These are phyloP conservation scores for Lucinisca nassula DNA, from an alignment of 2,888 invertebrate genomes.

Conservation along the genomic window DNA sequence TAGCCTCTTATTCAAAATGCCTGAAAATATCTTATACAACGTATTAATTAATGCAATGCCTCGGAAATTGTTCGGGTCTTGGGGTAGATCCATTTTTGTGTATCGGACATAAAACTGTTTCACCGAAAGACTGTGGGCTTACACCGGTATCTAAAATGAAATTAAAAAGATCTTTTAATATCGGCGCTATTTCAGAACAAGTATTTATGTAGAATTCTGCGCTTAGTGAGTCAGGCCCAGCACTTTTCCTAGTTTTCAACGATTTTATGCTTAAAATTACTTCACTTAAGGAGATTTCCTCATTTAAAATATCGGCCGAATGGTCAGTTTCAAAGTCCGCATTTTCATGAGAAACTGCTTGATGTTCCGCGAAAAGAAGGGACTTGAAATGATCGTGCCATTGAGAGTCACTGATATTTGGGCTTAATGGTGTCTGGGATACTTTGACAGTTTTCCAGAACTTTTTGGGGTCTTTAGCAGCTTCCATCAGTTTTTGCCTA, in stretches of 20 bases:
- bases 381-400: slow-evolving; percentile 5
- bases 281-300: slow-evolving; percentile 14
- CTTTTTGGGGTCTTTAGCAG: background rate
- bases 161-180: slow-evolving; percentile 41
- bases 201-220: slow-evolving; percentile 47
- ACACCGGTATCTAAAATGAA: slow-evolving; percentile 34
- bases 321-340: background rate
- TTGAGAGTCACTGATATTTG: background rate
- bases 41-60: slow-evolving; percentile 55
- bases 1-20: slow-evolving; percentile 44
- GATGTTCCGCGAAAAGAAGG: slow-evolving; percentile 10
- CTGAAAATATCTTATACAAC: slow-evolving; percentile 56
- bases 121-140: slow-evolving; percentile 45
- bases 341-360: background rate
- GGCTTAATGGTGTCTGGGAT: background rate
- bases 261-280: background rate
- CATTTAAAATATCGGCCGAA: slow-evolving; percentile 8
- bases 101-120: slow-evolving; percentile 36
- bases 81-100: slow-evolving; percentile 46
- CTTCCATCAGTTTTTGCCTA: slow-evolving; percentile 14
- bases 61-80: slow-evolving; percentile 54
- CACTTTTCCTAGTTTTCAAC: background rate
- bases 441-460: slow-evolving; percentile 22
- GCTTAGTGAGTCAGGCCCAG: slow-evolving; percentile 10
- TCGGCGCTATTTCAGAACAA: slow-evolving; percentile 16